Conservation (phyloP, 2,797 vertebrate species). For the Cyclopterus lumpus region DNA sequence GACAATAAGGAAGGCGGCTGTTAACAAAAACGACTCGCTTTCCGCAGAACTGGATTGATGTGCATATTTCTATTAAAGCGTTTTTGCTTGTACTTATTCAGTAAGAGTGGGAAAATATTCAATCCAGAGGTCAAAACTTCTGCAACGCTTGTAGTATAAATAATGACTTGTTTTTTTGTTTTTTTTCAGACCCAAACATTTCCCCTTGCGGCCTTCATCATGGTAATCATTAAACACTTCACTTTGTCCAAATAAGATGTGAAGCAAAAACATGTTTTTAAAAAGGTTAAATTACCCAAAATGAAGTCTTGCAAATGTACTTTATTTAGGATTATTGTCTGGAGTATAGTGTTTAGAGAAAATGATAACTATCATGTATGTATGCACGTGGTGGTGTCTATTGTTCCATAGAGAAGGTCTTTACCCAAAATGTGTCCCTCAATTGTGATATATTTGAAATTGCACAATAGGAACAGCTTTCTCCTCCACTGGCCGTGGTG, state of each 20-base stretch:
- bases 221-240: background rate
- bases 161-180: accelerated
- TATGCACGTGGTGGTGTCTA: too few relatives aligned
- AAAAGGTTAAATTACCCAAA: too few relatives aligned
- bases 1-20: slow-evolving; percentile 17
- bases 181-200: background rate
- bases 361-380: background rate
- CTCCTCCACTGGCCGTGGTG: background rate
- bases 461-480: background rate
- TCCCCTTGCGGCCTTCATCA: background rate
- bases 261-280: background rate
- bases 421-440: background rate
- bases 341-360: background rate
- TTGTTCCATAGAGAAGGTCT: background rate
- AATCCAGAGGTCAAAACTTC: background rate
- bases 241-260: background rate
- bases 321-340: too few relatives aligned
- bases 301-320: background rate
- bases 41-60: background rate
- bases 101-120: background rate
- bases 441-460: background rate
- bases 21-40: slow-evolving; percentile 20
- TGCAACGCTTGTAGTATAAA: background rate
- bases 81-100: background rate
- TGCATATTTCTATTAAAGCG: background rate